Evolutionary conservation across 2,888 invertebrate species (phyloP).

Genomic region (Oxycera nigricornis): DNA sequence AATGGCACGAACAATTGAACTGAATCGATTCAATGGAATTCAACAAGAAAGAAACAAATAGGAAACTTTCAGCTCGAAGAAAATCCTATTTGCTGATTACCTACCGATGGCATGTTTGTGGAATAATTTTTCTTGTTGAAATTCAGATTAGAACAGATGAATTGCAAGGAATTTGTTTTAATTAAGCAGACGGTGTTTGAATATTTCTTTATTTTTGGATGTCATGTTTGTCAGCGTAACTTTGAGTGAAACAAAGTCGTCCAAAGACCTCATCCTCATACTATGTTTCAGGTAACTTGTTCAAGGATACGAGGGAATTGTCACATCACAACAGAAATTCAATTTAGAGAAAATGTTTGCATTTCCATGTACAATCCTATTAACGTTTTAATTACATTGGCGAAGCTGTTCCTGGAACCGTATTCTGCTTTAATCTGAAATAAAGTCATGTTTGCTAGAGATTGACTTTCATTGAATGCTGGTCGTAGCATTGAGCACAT

Average conservation of each 20-base stretch:
- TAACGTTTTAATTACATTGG: too few relatives aligned
- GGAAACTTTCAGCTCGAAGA: neutral
- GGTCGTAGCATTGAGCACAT: neutral
- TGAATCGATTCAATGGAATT: neutral
- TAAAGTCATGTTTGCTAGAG: too few relatives aligned
- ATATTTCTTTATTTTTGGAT: too few relatives aligned
- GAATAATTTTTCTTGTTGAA: neutral
- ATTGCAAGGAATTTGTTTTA: neutral
- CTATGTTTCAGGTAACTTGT: too few relatives aligned
- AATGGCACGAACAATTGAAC: neutral
- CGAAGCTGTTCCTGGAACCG: too few relatives aligned
- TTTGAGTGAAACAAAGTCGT: too few relatives aligned
- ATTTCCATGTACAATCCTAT: too few relatives aligned
- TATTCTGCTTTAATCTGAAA: too few relatives aligned
- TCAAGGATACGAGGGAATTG: neutral
- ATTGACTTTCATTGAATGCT: neutral
- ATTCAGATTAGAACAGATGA: neutral
- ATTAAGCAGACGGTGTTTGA: too few relatives aligned
- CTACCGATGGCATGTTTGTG: neutral
- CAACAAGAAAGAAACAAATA: neutral
- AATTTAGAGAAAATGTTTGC: neutral
- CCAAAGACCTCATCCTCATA: too few relatives aligned
- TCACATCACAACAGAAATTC: neutral
- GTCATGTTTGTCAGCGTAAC: too few relatives aligned
- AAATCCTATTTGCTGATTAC: neutral